phyloP scores from a whole-genome alignment of 2,113 vertebrate species.

The Tragelaphus scriptus region DNA sequence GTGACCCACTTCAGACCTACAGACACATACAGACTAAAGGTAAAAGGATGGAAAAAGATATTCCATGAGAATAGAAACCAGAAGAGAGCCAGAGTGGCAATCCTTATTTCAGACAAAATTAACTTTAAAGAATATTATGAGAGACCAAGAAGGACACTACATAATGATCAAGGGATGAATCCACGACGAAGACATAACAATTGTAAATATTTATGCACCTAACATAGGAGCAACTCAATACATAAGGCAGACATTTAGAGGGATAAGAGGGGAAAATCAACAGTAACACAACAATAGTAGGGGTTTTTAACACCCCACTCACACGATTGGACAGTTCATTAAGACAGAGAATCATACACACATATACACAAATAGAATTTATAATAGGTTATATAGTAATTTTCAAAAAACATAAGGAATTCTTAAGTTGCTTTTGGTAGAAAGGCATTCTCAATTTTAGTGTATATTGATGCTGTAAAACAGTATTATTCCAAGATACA shows the following conservation, averaged over 20 bases:
- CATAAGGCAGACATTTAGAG: neutral
- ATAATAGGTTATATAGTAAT: neutral
- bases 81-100: neutral
- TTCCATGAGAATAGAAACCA: neutral
- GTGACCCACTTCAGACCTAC: neutral
- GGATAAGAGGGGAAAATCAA: neutral
- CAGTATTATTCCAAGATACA: neutral
- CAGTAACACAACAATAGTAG: neutral
- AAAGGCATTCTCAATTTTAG: neutral
- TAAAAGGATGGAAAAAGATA: neutral
- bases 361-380: neutral
- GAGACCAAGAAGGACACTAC: neutral
- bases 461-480: neutral
- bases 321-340: neutral
- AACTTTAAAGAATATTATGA: neutral
- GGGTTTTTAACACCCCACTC: neutral
- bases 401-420: neutral
- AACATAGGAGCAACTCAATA: neutral
- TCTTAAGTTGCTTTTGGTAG: neutral
- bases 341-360: neutral
- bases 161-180: neutral
- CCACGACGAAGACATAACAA: neutral
- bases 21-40: neutral
- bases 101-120: neutral
- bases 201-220: neutral